Conservation (phyloP, 2,113 vertebrate species). For the Colinus virginianus region DNA sequence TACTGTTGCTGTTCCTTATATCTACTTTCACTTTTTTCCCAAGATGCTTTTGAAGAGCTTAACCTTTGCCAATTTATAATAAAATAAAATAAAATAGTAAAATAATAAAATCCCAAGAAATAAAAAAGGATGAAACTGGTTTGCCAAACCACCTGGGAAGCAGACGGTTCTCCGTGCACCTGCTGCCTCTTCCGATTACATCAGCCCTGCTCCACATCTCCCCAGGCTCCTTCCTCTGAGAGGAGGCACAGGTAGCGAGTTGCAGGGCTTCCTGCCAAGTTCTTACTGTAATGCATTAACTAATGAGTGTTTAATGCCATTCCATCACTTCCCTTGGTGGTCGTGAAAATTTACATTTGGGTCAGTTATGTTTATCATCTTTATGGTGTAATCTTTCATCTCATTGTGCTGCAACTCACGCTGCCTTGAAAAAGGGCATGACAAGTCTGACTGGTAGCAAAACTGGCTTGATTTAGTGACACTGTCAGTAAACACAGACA, state of each 20-base stretch:
- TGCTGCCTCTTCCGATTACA: neutral
- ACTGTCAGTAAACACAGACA: constrained; percentile 63
- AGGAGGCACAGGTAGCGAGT: neutral
- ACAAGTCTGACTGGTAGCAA: constrained; percentile 54
- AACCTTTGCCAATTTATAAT: neutral
- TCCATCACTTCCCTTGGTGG: neutral
- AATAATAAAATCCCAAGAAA: neutral
- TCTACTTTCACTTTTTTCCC: neutral
- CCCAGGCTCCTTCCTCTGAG: neutral
- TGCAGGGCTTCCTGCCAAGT: neutral
- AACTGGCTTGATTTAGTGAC: constrained; percentile 76
- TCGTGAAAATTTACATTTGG: constrained; percentile 51
- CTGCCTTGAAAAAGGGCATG: constrained; percentile 29
- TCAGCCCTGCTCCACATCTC: neutral
- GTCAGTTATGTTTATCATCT: constrained; percentile 64
- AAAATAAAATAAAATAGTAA: neutral
- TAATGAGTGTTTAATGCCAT: constrained; percentile 23
- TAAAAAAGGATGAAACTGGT: neutral
- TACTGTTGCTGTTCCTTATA: neutral
- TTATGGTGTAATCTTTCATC: constrained; percentile 20
- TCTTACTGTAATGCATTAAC: constrained; percentile 29
- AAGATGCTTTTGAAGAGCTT: neutral
- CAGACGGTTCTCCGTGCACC: neutral
- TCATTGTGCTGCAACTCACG: neutral
- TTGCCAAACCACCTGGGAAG: neutral